Evolutionary conservation across 2,888 invertebrate species (phyloP), one percentile per base, ranked within the genome.

Genomic region (Scaptomyza polygonia): DNA sequence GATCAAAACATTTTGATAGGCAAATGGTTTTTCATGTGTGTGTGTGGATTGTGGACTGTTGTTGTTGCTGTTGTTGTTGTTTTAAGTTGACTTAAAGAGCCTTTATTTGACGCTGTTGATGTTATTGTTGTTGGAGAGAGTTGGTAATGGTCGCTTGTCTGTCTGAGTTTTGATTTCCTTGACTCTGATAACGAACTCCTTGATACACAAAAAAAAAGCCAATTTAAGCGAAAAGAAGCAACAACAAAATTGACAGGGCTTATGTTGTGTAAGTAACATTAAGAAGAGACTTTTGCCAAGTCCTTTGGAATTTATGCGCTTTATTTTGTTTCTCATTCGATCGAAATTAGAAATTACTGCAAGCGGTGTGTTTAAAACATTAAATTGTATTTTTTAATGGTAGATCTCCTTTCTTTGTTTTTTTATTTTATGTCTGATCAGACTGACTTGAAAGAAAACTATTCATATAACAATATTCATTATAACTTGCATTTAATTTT

Each of bases 1-100:
- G 86, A 89, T 89, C 79, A 70, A 74, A 86, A 85, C 72, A 78
- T 83, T 64, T 51, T 73, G 87, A 87, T 85, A 82, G 74, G 56
- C 67, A 74, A 70, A 67, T 77, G 67, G 57, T 25, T 39, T 53
- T n/a, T 21, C 47, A 56, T 61, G 47, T 42, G 51, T 48, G 47
- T 39, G 54, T 16, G 51, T 51, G 70, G n/a, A n/a, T n/a, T 44
- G 48, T 42, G 51, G 29, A 47, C 56, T n/a, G 25, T 25, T 25
- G 5, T 25, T 25, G 25, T 25, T 2, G 3, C 11, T 32, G 32
- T 12, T 58, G 66, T 66, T 72, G 40, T 44, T 62, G 57, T 27
- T 47, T 44, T 70, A 63, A 45, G 44, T 56, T 72, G 62, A 77
- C 47, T 63, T 72, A 43, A 64, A 79, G 63, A 52, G 48, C 62